Conservation (phyloP, 2,888 invertebrate species). For the Lepidochrysops patricia region DNA sequence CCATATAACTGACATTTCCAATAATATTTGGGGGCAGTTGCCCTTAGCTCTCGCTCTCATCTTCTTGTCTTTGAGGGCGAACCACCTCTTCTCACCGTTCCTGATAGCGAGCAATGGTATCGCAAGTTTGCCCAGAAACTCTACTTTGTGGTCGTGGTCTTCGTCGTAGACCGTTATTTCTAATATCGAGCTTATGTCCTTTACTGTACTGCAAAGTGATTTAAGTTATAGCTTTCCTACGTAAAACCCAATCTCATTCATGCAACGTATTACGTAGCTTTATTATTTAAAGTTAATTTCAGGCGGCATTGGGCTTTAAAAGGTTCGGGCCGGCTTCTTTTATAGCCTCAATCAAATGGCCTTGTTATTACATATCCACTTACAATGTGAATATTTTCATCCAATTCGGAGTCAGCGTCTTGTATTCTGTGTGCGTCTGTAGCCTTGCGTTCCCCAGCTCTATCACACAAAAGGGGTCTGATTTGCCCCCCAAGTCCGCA, state of each 20-base stretch:
- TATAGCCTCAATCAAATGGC: too few species aligned
- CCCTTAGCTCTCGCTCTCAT: slow-evolving; percentile 93
- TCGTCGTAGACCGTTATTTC: slow-evolving; percentile 98
- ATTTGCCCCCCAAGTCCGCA: slow-evolving; percentile 97
- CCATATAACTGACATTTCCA: slow-evolving; percentile 95
- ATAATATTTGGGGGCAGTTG: slow-evolving; percentile 87
- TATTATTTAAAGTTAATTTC: too few species aligned
- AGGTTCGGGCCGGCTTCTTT: too few species aligned
- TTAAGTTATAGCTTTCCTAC: neutral
- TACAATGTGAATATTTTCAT: slow-evolving; percentile 99
- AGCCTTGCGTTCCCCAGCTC: slow-evolving; percentile 95
- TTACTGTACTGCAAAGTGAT: slow-evolving; percentile 80
- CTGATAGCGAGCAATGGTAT: slow-evolving; percentile 90
- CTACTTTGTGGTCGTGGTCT: slow-evolving; percentile 97
- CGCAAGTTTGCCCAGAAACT: slow-evolving; percentile 94
- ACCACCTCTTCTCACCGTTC: slow-evolving; percentile 96
- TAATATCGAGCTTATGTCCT: slow-evolving; percentile 94
- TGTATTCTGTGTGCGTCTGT: slow-evolving; percentile 99
- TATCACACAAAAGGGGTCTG: slow-evolving; percentile 98
- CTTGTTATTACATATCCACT: too few species aligned
- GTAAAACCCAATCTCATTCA: too few species aligned
- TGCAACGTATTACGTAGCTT: too few species aligned
- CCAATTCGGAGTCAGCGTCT: slow-evolving; percentile 97
- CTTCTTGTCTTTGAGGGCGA: slow-evolving; percentile 96
- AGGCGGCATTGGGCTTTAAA: neutral